Base-by-base conservation (phyloP, 2,113 vertebrate genomes). In the Gobiocypris rarus region DNA sequence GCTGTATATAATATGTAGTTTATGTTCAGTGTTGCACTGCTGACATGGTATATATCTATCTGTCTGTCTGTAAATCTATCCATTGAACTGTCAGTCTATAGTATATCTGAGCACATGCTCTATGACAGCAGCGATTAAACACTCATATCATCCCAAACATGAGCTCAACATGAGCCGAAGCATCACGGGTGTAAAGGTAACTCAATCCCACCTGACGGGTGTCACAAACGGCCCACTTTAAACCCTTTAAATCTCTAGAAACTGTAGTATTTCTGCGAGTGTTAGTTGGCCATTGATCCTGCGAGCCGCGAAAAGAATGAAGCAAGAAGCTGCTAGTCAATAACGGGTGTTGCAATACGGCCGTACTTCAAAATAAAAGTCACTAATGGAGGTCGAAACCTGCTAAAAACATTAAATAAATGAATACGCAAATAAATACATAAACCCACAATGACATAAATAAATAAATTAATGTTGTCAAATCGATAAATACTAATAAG, bases 261-360 rank as follows among this genome's bases (percentile, higher is more conserved):
- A 63, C 22, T 26, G 9, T 7, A 14, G 76, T 79, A 4, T 63
- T 41, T 79, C 38, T 28, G 43, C 41, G 61, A 65, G 9, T 28
- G 26, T 67, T 65, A 80, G 26, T 22, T 65, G 17, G 59, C 78
- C 78, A 80, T 65, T 80, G 77, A 80, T 80, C 38, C 58, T 50
- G 41, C 8, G n/a, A 48, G 2, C n/a, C n/a, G 43, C 48, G n/a
- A 80, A 80, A 31, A 80, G 59, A 26, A 38, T 45, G 77, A 80
- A 78, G 56, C 41, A 13, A 26, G 17, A n/a, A 28, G 83, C 19
- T 74, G 41, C 2, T 10, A 3, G 48, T 0, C 26, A 9, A 75
- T 0, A 75, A 19, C 24, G 52, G 56, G 17, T 5, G 56, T 61
- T 79, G 76, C 76, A 78, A 28, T 31, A 4, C 3, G n/a, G 3